Evolutionary conservation across 2,888 invertebrate species (phyloP).

Genomic region (Phasia obesa): DNA sequence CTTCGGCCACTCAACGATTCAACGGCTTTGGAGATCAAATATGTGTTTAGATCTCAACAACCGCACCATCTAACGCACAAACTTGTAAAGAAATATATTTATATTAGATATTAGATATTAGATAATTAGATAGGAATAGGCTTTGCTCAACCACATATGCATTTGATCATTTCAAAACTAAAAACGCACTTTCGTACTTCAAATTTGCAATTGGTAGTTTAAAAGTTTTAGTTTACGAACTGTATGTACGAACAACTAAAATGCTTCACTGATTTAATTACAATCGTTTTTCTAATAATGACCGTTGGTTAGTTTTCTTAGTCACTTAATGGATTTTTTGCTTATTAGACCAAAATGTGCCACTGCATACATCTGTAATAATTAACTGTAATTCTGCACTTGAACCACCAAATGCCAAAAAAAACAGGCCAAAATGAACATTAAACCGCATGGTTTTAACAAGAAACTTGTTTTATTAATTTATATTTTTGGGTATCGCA

Average conservation of each 20-base stretch:
- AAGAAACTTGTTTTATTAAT: slow-evolving; percentile 39
- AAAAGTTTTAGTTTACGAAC: not conserved
- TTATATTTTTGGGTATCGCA: slow-evolving; percentile 26
- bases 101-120: no score
- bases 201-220: not conserved
- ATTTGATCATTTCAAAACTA: not conserved
- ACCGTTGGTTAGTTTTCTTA: slow-evolving; percentile 35
- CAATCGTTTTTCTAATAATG: slow-evolving; percentile 16
- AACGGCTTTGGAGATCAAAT: no score
- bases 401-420: slow-evolving; percentile 66
- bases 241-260: not conserved
- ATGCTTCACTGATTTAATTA: slow-evolving; percentile 15
- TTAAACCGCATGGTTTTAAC: slow-evolving; percentile 31
- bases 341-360: slow-evolving; percentile 63
- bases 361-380: slow-evolving; percentile 54
- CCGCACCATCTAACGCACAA: no score
- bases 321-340: slow-evolving; percentile 44
- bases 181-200: not conserved
- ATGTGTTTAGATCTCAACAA: no score
- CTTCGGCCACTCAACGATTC: no score
- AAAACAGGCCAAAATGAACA: slow-evolving; percentile 63
- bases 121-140: no score
- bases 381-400: slow-evolving; percentile 60
- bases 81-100: no score
- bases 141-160: not conserved